A percentile compares a stretch with the other conserved stretches of the same genome.
These are phyloP conservation scores for Pavo muticus DNA, from an alignment of 2,113 vertebrate genomes.

Conservation along the genomic window DNA sequence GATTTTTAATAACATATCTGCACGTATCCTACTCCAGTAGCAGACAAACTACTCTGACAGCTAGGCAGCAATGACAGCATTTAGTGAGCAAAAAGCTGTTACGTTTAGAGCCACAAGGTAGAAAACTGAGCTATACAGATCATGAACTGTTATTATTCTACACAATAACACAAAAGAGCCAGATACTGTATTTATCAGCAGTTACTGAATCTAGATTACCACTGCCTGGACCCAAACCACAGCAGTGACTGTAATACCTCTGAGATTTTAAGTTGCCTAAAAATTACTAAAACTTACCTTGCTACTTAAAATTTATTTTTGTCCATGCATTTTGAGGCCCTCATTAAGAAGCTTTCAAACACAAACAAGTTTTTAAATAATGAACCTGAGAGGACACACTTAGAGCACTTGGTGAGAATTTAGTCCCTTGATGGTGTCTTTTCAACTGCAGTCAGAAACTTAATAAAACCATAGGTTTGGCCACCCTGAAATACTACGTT, in stretches of 20 bases:
- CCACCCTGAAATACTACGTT: neutral
- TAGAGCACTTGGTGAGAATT: neutral
- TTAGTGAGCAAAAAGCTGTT: neutral
- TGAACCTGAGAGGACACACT: neutral
- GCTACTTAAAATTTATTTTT: neutral
- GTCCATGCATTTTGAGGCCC: neutral
- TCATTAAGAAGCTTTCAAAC: neutral
- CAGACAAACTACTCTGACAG: neutral
- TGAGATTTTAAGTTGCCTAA: neutral
- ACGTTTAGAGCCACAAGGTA: neutral
- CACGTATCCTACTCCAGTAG: neutral
- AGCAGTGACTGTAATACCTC: neutral
- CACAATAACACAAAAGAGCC: neutral
- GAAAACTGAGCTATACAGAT: neutral
- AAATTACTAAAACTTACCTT: neutral
- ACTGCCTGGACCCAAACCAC: neutral
- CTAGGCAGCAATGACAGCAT: neutral
- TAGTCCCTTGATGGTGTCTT: neutral
- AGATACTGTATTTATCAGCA: neutral
- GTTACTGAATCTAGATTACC: neutral
- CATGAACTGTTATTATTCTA: neutral
- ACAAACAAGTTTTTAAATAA: neutral
- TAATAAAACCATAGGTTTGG: neutral
- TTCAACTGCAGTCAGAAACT: neutral
- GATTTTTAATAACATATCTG: constrained; percentile 23